phyloP scores from a whole-genome alignment of 1,140 invertebrate species.

The Ceratina japonica region DNA sequence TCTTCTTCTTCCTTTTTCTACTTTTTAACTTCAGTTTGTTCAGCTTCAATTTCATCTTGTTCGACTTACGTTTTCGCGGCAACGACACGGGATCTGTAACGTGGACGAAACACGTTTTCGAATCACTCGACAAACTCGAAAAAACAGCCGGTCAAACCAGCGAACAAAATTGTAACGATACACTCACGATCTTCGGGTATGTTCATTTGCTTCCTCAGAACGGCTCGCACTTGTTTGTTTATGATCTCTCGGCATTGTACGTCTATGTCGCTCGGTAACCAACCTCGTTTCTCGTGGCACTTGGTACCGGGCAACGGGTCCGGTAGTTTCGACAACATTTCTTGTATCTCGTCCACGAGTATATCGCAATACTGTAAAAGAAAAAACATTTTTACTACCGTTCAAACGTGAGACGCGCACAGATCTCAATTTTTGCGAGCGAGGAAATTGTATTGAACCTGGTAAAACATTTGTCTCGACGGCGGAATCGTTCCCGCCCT shows the following conservation, averaged over 20 bases:
- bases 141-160: not conserved
- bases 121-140: too few relatives aligned
- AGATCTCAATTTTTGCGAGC: not conserved
- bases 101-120: constrained; percentile 1
- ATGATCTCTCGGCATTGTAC: constrained; percentile 85
- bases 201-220: constrained; percentile 80
- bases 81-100: constrained; percentile 57
- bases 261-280: constrained; percentile 85
- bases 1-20: constrained; percentile 36
- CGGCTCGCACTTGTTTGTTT: constrained; percentile 81
- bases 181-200: constrained; percentile 76
- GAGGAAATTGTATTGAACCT: constrained; percentile 78
- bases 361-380: constrained; percentile 92
- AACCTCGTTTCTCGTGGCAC: constrained; percentile 87
- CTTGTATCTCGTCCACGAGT: constrained; percentile 90
- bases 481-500: constrained; percentile 85
- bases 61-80: constrained; percentile 48
- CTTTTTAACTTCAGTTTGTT: constrained; percentile 19
- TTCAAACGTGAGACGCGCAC: not conserved
- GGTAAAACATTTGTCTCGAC: constrained; percentile 90
- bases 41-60: constrained; percentile 26
- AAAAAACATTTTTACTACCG: constrained; percentile 20
- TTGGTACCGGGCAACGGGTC: constrained; percentile 81
- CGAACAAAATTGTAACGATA: constrained; percentile 8
- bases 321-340: constrained; percentile 86